Evolutionary conservation across 2,113 vertebrate species (phyloP).

Genomic region (Crotalus horridus): DNA sequence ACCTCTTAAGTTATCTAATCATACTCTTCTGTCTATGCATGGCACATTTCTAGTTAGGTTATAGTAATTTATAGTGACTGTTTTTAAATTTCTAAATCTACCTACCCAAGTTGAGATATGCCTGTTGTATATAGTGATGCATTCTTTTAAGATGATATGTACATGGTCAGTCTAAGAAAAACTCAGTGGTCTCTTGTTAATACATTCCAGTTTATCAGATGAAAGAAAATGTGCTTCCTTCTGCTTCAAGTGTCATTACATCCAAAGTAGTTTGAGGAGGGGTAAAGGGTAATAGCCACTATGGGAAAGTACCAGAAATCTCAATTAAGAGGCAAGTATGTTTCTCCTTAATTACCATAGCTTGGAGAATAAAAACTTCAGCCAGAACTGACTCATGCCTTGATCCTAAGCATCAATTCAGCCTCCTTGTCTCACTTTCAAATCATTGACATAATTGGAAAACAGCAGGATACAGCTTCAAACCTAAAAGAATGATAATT

Average conservation of each 20-base stretch:
- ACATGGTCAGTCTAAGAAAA: neutral
- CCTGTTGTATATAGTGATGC: neutral
- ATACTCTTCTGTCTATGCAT: neutral
- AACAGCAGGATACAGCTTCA: neutral
- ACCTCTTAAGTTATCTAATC: neutral
- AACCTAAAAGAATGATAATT: neutral
- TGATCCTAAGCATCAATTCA: neutral
- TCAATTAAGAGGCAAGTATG: conserved; percentile 16
- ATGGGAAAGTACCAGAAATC: conserved; percentile 42
- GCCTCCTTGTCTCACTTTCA: neutral
- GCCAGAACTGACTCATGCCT: neutral
- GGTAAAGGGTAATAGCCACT: neutral
- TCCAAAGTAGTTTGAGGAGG: neutral
- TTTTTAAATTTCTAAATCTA: neutral
- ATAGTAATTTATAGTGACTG: neutral
- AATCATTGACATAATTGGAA: neutral
- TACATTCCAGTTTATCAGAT: neutral
- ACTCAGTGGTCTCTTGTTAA: neutral
- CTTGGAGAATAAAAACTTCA: neutral
- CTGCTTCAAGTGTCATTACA: neutral
- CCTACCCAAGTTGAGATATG: neutral
- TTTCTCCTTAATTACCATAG: neutral
- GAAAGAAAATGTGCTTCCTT: neutral
- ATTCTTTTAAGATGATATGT: no score
- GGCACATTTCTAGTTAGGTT: neutral